Percentiles rank a stretch among this genome's conserved stretches.
Evolutionary conservation across 2,113 vertebrate genomes (phyloP).

Genomic region (Pterophyllum scalare): DNA sequence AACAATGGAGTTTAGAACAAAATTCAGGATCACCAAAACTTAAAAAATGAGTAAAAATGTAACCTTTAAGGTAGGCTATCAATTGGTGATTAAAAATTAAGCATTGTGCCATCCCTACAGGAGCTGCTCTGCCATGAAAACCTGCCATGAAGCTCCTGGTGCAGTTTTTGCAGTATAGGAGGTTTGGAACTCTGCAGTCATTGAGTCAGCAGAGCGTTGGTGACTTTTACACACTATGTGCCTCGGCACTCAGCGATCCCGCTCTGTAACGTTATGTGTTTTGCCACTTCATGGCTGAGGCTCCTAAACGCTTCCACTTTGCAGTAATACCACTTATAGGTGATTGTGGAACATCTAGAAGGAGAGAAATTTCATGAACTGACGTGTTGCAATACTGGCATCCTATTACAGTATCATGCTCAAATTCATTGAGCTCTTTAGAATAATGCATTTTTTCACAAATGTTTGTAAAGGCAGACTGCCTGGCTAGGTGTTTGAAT

Average conservation of each 20-base stretch:
- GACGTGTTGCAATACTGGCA: background rate
- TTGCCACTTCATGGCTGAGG: background rate
- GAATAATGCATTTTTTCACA: background rate
- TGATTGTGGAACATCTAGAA: background rate
- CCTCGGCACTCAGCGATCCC: background rate
- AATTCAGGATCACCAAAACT: background rate
- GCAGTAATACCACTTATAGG: background rate
- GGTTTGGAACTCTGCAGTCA: background rate
- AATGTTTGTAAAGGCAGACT: conserved; percentile 1
- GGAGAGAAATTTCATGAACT: background rate
- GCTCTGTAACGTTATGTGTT: background rate
- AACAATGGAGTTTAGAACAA: conserved; percentile 1
- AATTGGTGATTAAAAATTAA: conserved; percentile 8
- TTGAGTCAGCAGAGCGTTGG: background rate
- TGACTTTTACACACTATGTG: background rate
- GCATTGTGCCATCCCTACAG: background rate
- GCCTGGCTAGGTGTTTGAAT: background rate
- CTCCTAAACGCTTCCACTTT: conserved; percentile 6
- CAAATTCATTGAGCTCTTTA: background rate
- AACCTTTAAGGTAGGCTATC: background rate
- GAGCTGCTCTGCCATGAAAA: background rate
- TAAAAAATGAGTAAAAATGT: background rate
- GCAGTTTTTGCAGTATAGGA: background rate
- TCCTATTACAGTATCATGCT: background rate
- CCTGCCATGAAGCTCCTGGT: background rate